Evolutionary conservation across 2,113 vertebrate genomes (phyloP).

Genomic region (Ceyx cyanopectus): DNA sequence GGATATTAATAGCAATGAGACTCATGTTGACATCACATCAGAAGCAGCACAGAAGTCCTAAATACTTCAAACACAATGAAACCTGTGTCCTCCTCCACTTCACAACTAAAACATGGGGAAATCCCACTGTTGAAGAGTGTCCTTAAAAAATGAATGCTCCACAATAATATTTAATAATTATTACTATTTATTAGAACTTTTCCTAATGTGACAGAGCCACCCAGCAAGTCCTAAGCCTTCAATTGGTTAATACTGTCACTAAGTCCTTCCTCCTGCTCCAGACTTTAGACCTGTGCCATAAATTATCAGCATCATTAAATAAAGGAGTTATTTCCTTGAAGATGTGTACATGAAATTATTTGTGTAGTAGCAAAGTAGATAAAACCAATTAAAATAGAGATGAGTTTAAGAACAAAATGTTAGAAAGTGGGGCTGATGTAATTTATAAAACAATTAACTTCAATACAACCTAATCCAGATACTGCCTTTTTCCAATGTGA

Average conservation of each 20-base stretch:
- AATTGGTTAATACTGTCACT: accelerated
- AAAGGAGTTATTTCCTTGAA: neutral
- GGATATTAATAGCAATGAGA: neutral
- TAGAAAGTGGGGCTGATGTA: neutral
- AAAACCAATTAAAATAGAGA: neutral
- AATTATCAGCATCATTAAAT: neutral
- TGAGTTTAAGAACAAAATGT: neutral
- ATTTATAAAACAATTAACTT: neutral
- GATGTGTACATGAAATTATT: neutral
- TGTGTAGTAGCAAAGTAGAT: neutral
- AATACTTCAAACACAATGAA: neutral
- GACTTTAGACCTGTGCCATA: neutral
- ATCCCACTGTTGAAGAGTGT: neutral
- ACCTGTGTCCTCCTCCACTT: neutral
- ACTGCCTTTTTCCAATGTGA: neutral
- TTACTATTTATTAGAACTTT: neutral
- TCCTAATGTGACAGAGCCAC: neutral
- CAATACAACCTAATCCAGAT: neutral
- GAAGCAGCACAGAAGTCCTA: neutral
- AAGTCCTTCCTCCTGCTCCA: neutral
- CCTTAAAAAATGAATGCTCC: neutral
- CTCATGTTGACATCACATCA: neutral
- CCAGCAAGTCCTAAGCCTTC: neutral
- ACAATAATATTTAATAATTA: neutral
- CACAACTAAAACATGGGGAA: neutral